Percentiles rank a stretch among this genome's conserved stretches.
Evolutionary conservation across 2,797 vertebrate genomes (phyloP).

Genomic region (Myripristis jacobus): DNA sequence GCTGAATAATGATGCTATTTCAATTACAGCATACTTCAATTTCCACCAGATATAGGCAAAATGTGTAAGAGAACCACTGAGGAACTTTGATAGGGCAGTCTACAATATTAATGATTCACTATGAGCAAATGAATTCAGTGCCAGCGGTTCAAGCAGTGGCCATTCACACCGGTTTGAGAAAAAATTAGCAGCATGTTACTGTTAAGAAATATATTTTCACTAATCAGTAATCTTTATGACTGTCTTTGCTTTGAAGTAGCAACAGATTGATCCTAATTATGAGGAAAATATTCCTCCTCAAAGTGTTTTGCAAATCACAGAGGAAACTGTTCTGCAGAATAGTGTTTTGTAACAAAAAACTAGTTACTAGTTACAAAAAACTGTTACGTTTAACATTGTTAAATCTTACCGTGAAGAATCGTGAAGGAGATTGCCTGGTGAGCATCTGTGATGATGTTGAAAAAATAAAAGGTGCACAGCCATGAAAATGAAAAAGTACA

Average conservation of each 20-base stretch:
- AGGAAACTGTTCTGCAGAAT: no score
- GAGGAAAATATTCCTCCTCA: background rate
- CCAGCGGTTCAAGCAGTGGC: constrained; percentile 21
- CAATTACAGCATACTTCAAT: constrained; percentile 58
- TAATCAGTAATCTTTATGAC: background rate
- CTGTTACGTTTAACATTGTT: no score
- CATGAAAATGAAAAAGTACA: background rate
- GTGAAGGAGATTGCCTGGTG: no score
- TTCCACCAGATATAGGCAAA: constrained; percentile 71
- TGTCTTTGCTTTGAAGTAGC: background rate
- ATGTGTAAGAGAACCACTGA: constrained; percentile 49
- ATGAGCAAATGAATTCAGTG: constrained; percentile 39
- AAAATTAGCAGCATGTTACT: no score
- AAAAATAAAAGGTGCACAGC: no score
- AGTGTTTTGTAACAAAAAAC: no score
- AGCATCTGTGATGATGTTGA: background rate
- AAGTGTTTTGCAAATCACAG: no score
- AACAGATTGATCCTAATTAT: background rate
- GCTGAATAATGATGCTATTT: constrained; percentile 60
- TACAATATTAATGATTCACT: constrained; percentile 41
- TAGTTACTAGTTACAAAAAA: no score
- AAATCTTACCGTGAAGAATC: no score
- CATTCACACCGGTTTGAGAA: no score
- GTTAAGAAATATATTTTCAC: background rate
- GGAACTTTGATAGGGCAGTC: constrained; percentile 60